These are phyloP conservation scores for Dynastes hyllus DNA, from an alignment of 2,888 invertebrate genomes.

Conservation along the genomic window DNA sequence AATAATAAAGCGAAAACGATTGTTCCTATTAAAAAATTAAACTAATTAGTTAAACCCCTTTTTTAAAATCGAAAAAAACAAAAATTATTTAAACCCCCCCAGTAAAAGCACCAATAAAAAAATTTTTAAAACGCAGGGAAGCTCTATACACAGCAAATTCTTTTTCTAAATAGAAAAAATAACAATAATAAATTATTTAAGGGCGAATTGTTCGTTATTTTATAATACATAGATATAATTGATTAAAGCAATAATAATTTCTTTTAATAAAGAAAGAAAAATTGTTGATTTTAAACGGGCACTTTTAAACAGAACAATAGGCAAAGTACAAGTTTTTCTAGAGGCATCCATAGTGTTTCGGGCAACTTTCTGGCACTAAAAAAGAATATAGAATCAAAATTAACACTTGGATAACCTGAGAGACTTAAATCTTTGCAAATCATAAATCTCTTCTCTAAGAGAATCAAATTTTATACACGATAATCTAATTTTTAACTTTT, in stretches of 20 bases:
- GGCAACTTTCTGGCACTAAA: slow-evolving; percentile 42
- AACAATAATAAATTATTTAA: slow-evolving; percentile 1
- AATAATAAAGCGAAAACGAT: slow-evolving; percentile 37
- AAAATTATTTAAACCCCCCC: not conserved
- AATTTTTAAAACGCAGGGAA: slow-evolving; percentile 63
- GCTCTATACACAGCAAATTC: slow-evolving; percentile 28
- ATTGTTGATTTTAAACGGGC: slow-evolving; percentile 28
- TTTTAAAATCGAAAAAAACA: slow-evolving; percentile 11
- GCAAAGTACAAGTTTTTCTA: slow-evolving; percentile 26
- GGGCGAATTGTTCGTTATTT: slow-evolving; percentile 39
- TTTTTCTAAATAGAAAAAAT: slow-evolving; percentile 12
- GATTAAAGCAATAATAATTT: not conserved
- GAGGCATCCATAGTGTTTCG: slow-evolving; percentile 38
- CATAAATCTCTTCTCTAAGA: no score
- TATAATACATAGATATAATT: slow-evolving; percentile 4
- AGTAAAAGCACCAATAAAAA: slow-evolving; percentile 52
- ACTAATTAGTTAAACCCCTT: not conserved
- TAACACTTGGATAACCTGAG: slow-evolving; percentile 30
- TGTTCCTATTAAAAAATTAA: slow-evolving; percentile 59
- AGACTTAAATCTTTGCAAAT: slow-evolving; percentile 9
- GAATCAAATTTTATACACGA: not conserved
- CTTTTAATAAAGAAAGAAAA: no score
- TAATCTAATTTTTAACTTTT: slow-evolving; percentile 8
- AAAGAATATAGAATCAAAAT: slow-evolving; percentile 16
- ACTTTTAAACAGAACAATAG: slow-evolving; percentile 10